A percentile compares a stretch with the other conserved stretches of the same genome.
phyloP scores from a whole-genome alignment of 2,113 vertebrate genomes.

The Bubo bubo region DNA sequence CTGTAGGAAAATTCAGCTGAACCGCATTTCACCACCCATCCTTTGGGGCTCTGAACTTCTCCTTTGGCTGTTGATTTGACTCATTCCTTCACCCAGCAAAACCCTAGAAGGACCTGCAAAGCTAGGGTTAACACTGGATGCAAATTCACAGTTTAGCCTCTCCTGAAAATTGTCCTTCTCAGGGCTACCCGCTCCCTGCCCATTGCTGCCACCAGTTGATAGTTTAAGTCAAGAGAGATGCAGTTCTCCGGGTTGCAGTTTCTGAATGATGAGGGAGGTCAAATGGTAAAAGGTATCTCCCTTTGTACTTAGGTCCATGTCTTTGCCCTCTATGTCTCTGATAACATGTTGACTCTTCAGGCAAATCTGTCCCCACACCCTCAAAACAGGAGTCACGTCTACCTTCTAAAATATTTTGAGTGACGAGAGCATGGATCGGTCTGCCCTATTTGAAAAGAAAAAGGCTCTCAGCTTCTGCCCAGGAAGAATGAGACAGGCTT shows the following conservation, averaged over 20 bases:
- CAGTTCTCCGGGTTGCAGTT: neutral
- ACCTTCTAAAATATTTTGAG: neutral
- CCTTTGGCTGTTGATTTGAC: neutral
- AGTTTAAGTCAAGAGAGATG: neutral
- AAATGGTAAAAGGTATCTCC: neutral
- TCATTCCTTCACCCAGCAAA: neutral
- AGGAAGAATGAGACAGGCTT: rapidly evolving
- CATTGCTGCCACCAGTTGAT: neutral
- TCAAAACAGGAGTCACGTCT: neutral
- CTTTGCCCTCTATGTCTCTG: neutral
- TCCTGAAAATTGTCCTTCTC: neutral
- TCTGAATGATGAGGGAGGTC: neutral
- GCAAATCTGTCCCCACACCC: neutral
- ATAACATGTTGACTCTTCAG: neutral
- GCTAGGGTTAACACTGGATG: neutral
- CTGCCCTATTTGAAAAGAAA: neutral
- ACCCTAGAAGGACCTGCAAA: neutral
- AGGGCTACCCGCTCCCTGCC: rapidly evolving
- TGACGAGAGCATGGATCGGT: neutral
- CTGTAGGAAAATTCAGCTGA: neutral
- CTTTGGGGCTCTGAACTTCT: neutral
- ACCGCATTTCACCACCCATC: rapidly evolving
- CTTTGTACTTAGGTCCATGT: rapidly evolving
- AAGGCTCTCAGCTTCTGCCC: neutral
- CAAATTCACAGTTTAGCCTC: neutral